These are phyloP conservation scores for Polyommatus iphigenia DNA, from an alignment of 2,888 invertebrate genomes.

Conservation along the genomic window DNA sequence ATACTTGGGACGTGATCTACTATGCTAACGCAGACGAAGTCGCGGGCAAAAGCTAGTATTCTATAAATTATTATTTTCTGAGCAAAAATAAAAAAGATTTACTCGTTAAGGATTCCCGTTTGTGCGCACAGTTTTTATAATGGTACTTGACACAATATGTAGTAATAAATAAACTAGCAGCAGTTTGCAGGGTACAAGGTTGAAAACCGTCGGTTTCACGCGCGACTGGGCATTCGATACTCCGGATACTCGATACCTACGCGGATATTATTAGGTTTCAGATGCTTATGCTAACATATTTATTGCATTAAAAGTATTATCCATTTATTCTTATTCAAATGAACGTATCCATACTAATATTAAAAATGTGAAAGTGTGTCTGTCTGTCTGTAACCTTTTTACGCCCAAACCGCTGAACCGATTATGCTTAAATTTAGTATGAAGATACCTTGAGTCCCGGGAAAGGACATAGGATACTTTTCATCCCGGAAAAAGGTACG, in stretches of 20 bases:
- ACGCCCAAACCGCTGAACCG: too few relatives aligned
- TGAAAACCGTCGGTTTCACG: conserved; percentile 4
- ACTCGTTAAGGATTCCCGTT: neutral
- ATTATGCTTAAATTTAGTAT: too few relatives aligned
- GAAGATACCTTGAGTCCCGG: too few relatives aligned
- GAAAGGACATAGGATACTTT: too few relatives aligned
- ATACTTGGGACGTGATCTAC: too few relatives aligned
- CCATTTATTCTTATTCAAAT: neutral
- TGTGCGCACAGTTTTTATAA: neutral
- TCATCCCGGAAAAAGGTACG: too few relatives aligned
- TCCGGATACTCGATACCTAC: conserved; percentile 19
- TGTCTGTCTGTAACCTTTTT: too few relatives aligned
- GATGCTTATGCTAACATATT: neutral
- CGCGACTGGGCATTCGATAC: conserved; percentile 1
- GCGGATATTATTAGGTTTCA: conserved; percentile 23
- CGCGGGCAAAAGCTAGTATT: too few relatives aligned
- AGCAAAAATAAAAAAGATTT: neutral
- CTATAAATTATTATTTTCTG: neutral
- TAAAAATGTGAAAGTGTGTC: too few relatives aligned
- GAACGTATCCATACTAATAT: too few relatives aligned
- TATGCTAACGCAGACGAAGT: too few relatives aligned
- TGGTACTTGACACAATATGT: neutral
- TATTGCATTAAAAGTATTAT: neutral
- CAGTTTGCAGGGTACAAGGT: neutral
- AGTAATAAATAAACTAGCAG: neutral